These are phyloP conservation scores for Phymastichus coffea DNA, from an alignment of 1,140 invertebrate genomes.

Conservation along the genomic window DNA sequence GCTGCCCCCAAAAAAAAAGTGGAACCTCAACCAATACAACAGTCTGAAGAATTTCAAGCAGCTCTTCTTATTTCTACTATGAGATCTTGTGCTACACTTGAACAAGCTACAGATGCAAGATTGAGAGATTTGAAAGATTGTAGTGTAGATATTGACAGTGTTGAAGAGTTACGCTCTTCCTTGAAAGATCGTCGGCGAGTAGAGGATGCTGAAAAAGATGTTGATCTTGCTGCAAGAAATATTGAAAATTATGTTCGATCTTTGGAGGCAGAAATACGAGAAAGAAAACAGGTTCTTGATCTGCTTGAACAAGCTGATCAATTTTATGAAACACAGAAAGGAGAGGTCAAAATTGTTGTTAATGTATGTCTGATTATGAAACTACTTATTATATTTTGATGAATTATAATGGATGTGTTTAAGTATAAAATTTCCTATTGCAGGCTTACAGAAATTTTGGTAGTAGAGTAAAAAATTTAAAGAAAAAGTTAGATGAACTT, in stretches of 20 bases:
- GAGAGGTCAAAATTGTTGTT: constrained; percentile 89
- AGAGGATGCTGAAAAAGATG: constrained; percentile 84
- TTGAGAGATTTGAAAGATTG: constrained; percentile 48
- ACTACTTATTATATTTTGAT: too few relatives aligned
- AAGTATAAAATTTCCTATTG: constrained; percentile 31
- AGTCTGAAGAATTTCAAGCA: constrained; percentile 56
- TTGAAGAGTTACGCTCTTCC: constrained; percentile 65
- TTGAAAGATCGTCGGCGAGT: constrained; percentile 82
- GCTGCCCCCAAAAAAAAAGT: constrained; percentile 71
- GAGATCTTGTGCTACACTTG: constrained; percentile 57
- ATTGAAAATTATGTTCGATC: constrained; percentile 79
- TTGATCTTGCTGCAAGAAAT: constrained; percentile 76
- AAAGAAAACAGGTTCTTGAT: constrained; percentile 73
- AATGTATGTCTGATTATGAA: constrained; percentile 68
- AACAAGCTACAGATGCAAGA: constrained; percentile 52
- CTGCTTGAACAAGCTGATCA: constrained; percentile 76
- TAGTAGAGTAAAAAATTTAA: constrained; percentile 77
- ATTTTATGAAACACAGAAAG: constrained; percentile 85
- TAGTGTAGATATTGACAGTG: constrained; percentile 58
- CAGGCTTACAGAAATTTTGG: constrained; percentile 93
- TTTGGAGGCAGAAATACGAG: constrained; percentile 79
- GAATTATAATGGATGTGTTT: too few relatives aligned
- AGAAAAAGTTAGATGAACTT: constrained; percentile 81
- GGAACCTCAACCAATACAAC: constrained; percentile 60
- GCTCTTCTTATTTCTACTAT: constrained; percentile 57